Conservation (phyloP, 2,113 vertebrate species). For the Todiramphus chloris region DNA sequence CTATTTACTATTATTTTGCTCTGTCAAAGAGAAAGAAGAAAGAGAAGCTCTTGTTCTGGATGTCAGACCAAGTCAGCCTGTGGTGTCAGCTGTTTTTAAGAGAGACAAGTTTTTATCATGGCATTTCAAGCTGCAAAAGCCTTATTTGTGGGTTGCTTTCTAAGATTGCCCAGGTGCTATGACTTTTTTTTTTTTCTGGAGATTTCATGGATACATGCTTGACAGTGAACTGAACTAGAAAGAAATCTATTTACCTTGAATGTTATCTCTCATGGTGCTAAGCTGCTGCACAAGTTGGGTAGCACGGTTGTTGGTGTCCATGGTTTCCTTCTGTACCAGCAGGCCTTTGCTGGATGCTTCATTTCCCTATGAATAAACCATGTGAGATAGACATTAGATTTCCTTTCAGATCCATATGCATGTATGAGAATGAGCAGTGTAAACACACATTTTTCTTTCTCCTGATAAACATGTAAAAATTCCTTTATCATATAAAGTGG, state of each 20-base stretch:
- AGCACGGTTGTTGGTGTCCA: constrained; percentile 75
- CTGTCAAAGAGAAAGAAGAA: neutral
- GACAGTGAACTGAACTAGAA: neutral
- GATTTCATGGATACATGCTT: neutral
- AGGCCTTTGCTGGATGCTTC: constrained; percentile 72
- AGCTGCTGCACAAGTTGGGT: constrained; percentile 82
- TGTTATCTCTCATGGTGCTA: constrained; percentile 75
- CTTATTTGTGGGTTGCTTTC: neutral
- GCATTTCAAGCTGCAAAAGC: neutral
- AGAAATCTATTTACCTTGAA: constrained; percentile 82
- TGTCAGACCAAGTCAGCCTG: neutral
- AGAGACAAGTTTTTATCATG: neutral
- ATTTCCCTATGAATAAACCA: constrained; percentile 79
- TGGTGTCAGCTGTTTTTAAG: neutral
- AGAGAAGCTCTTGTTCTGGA: neutral
- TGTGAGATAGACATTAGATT: constrained; percentile 54
- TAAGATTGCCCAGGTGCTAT: neutral
- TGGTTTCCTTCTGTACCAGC: constrained; percentile 78
- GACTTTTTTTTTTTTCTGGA: neutral
- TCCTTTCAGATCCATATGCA: neutral
- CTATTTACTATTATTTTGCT: neutral
- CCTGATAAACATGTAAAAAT: neutral
- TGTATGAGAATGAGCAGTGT: neutral
- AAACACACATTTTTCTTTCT: constrained; percentile 36
- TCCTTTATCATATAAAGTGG: constrained; percentile 23